Conservation (phyloP, 1,140 invertebrate species). For the Drosophila busckii region DNA sequence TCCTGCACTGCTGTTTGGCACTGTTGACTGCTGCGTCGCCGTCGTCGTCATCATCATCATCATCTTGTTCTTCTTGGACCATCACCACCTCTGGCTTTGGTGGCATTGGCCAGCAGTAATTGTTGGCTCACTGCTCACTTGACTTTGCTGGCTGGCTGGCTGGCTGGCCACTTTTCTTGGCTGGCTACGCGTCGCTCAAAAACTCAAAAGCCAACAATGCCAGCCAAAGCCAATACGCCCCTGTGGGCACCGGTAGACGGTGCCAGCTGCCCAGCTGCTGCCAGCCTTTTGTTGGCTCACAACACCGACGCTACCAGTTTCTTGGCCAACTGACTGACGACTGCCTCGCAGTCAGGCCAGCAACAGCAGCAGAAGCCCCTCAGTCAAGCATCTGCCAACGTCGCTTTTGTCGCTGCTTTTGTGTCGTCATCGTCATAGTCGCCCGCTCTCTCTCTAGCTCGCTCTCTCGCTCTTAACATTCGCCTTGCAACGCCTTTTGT, state of each 20-base stretch:
- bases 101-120: slow-evolving; percentile 17
- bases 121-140: slow-evolving; percentile 32
- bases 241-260: slow-evolving; percentile 44
- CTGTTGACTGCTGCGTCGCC: slow-evolving; percentile 9
- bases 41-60: slow-evolving; percentile 16
- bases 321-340: slow-evolving; percentile 79
- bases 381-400: slow-evolving; percentile 35
- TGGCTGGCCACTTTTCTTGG: slow-evolving; percentile 75
- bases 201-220: too few relatives aligned
- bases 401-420: slow-evolving; percentile 50
- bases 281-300: slow-evolving; percentile 76
- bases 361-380: slow-evolving; percentile 62
- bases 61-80: slow-evolving; percentile 39
- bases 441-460: slow-evolving; percentile 10
- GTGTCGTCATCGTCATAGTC: slow-evolving; percentile 61
- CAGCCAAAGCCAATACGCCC: slow-evolving; percentile 33
- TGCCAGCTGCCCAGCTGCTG: slow-evolving; percentile 56
- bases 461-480: not conserved
- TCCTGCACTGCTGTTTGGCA: slow-evolving; percentile 28
- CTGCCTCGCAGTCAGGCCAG: slow-evolving; percentile 71
- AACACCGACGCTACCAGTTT: slow-evolving; percentile 78
- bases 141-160: slow-evolving; percentile 15
- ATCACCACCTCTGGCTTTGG: slow-evolving; percentile 58
- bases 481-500: slow-evolving; percentile 20
- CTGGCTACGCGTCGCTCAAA: slow-evolving; percentile 74